Evolutionary conservation across 2,797 vertebrate species (phyloP).

Genomic region (Tolypeutes matacus): DNA sequence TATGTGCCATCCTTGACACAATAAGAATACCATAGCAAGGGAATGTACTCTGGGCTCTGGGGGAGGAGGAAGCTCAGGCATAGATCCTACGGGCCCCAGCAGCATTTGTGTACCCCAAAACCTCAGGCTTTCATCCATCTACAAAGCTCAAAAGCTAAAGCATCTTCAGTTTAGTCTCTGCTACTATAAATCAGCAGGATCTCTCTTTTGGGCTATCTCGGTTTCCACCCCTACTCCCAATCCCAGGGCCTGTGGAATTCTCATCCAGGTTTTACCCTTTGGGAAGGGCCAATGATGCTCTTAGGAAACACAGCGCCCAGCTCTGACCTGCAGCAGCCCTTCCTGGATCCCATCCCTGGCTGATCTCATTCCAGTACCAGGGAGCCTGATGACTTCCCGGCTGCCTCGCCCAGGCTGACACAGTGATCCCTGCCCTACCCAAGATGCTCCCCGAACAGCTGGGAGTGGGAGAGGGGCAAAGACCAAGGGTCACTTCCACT

Average conservation of each 20-base stretch:
- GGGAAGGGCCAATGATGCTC: not conserved
- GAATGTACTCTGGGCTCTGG: not conserved
- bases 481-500: slow-evolving; percentile 39
- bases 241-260: too few species aligned
- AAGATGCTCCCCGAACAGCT: slow-evolving; percentile 28
- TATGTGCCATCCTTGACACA: not conserved
- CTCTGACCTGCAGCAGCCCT: not conserved
- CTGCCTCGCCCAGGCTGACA: slow-evolving; percentile 19
- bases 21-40: not conserved
- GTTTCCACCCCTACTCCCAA: not conserved
- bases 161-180: not conserved
- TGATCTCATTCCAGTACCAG: slow-evolving; percentile 55
- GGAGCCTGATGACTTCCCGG: slow-evolving; percentile 40
- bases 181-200: not conserved
- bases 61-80: not conserved
- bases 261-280: not conserved
- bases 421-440: slow-evolving; percentile 5
- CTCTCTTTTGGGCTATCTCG: not conserved
- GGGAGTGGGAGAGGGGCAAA: not conserved
- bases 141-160: not conserved
- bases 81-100: too few species aligned
- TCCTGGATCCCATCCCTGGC: not conserved
- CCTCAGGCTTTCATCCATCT: not conserved
- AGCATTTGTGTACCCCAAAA: not conserved
- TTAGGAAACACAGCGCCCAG: not conserved